phyloP scores from a whole-genome alignment of 2,797 vertebrate genomes.

The Arremon brunneinucha region DNA sequence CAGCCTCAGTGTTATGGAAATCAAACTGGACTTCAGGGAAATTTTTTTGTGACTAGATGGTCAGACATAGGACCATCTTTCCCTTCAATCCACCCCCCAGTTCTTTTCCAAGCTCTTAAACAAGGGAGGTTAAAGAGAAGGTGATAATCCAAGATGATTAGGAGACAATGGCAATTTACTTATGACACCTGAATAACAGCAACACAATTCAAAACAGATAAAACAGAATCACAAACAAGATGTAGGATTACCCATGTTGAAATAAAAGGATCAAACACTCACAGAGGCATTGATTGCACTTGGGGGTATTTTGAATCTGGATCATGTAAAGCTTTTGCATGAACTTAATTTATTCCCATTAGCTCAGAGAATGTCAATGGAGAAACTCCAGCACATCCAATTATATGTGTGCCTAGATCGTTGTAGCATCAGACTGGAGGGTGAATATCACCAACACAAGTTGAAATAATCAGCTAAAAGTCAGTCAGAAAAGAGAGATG shows the following conservation, averaged over 20 bases:
- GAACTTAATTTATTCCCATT: slow-evolving; percentile 19
- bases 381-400: neutral
- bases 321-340: neutral
- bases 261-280: neutral
- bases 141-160: slow-evolving; percentile 11
- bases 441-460: neutral
- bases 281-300: neutral
- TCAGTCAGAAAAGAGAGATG: neutral
- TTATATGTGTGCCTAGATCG: neutral
- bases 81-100: neutral
- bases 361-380: neutral
- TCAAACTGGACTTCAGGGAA: slow-evolving; percentile 35
- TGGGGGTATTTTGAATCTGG: neutral
- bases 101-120: slow-evolving; percentile 31
- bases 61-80: neutral
- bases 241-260: neutral
- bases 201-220: slow-evolving; percentile 15
- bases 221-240: slow-evolving; percentile 21
- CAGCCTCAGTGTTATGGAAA: slow-evolving; percentile 55
- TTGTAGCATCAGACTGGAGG: neutral
- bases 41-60: slow-evolving; percentile 18
- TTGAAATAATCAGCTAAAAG: neutral
- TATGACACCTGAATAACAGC: neutral
- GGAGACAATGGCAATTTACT: neutral
- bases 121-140: neutral